Base-by-base conservation (phyloP, 2,888 invertebrate species). In the Hyppa rectilinea region DNA sequence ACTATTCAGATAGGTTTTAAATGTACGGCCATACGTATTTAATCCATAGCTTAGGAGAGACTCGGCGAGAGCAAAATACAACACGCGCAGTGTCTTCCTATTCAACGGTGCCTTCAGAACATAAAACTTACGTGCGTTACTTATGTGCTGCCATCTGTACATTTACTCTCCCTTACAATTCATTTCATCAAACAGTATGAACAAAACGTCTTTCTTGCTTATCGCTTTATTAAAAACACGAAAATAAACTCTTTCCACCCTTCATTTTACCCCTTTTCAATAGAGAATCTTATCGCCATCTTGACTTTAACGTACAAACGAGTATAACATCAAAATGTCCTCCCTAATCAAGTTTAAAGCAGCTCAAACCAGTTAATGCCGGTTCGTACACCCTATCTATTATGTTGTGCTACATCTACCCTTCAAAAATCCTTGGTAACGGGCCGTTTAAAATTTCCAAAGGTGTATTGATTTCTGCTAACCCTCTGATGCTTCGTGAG, bases 391-490 rank as follows among this genome's bases (percentile, higher is more conserved):
- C 82, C 82, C 82, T 72, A 78, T 81, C 71, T 81, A 85, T 81
- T 77, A 80, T 73, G 56, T 75, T 75, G 62, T 71, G 5, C 67
- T n/a, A n/a, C 43, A 56, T 83, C 79, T 83, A 85, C 87, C 87
- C 90, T 87, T 85, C 87, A 87, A 90, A 90, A 90, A 89, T 87
- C 88, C 89, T 87, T 91, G 83, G 90, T 86, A 89, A 92, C 91
- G 89, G 89, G 71, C 71, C 89, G 91, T 90, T 93, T 91, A 91
- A 92, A 94, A 91, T 93, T 92, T 92, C 91, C 88, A 90, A 92
- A 92, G 92, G 91, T 85, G 88, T 94, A 95, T 95, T 92, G 95
- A 95, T 94, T 94, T 92, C 89, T 85, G 82, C 70, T 81, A 88
- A 83, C 94, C 91, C 89, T 88, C 78, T 65, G 74, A 69, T 81